Base-by-base conservation (phyloP, 2,797 vertebrate species). In the Eremophila alpestris region DNA sequence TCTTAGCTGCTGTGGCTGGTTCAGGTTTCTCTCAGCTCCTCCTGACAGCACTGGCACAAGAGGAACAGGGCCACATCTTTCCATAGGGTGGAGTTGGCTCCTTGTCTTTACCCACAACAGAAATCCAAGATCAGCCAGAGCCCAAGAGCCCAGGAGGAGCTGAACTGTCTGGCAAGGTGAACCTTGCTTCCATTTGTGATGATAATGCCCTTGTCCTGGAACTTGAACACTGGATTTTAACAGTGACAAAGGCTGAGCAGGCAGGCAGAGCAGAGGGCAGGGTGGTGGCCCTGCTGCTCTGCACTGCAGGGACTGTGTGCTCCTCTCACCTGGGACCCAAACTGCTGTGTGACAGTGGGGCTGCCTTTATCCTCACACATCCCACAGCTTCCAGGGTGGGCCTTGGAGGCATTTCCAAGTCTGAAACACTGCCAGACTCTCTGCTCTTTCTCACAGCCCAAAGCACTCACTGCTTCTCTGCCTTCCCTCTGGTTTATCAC, bases 301-400 rank as follows among this genome's bases (percentile, higher is more conserved):
- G 1, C 0, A 2, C 22, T 54, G 22, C 2, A 6, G 34, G 73
- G 17, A 13, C 36, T 8, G 8, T 21, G 54, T 21, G 55, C 21
- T 69, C 20, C 54, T 60, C 49, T 71, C 5, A 3, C 67, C 46
- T 51, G 29, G 41, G 16, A 19, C 17, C 27, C n/a, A 55, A 65
- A 51, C 1, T 48, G 30, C n/a, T 52, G 45, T 5, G 5, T 20
- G 12, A 27, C 24, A 62, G 48, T 0, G 1, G 38, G 17, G 34
- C 59, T 93, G 65, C 26, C 34, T 30, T 45, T 41, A 23, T 67
- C 69, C 22, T 43, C 30, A 38, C 16, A 45, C 10, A 68, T 60
- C 18, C 32, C 51, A 23, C 19, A 79, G 75, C 38, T 70, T 41
- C 64, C 55, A 45, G 71, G 9, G 13, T n/a, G 41, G 30, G 14